Percentiles rank a stretch among this genome's conserved stretches.
Conservation (phyloP, 1,140 invertebrate species). For the Drosophila repleta region DNA sequence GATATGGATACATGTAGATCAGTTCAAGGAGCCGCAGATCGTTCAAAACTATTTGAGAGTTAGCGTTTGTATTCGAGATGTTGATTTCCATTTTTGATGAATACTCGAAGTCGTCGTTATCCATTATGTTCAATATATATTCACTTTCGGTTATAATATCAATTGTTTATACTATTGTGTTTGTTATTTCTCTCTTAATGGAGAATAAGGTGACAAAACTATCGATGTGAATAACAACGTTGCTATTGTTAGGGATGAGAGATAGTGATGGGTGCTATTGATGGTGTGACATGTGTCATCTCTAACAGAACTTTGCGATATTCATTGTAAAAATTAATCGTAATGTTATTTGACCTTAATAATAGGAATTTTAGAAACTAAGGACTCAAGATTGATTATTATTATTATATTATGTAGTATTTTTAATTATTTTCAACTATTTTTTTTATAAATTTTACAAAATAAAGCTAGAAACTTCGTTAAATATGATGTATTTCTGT, state of each 20-base stretch:
- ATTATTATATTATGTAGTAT: too few species aligned
- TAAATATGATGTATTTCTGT: too few species aligned
- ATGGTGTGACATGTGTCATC: background rate
- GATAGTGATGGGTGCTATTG: background rate
- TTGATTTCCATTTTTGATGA: constrained; percentile 31
- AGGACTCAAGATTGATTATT: too few species aligned
- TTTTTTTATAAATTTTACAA: too few species aligned
- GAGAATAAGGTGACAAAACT: too few species aligned
- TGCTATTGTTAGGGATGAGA: background rate
- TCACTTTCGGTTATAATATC: background rate
- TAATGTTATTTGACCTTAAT: background rate
- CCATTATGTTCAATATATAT: constrained; percentile 28
- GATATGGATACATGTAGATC: constrained; percentile 57
- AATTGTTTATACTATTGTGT: too few species aligned
- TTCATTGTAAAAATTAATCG: background rate
- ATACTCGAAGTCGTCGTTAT: background rate
- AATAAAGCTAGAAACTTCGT: too few species aligned
- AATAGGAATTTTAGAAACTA: too few species aligned
- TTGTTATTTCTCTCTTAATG: too few species aligned
- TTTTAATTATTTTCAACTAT: too few species aligned
- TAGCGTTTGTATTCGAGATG: constrained; percentile 45
- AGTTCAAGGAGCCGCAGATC: constrained; percentile 63
- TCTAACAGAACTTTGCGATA: background rate
- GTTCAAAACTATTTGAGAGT: constrained; percentile 57
- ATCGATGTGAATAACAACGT: background rate